Base-by-base conservation (phyloP, 2,113 vertebrate genomes). In the Dicerorhinus sumatrensis region DNA sequence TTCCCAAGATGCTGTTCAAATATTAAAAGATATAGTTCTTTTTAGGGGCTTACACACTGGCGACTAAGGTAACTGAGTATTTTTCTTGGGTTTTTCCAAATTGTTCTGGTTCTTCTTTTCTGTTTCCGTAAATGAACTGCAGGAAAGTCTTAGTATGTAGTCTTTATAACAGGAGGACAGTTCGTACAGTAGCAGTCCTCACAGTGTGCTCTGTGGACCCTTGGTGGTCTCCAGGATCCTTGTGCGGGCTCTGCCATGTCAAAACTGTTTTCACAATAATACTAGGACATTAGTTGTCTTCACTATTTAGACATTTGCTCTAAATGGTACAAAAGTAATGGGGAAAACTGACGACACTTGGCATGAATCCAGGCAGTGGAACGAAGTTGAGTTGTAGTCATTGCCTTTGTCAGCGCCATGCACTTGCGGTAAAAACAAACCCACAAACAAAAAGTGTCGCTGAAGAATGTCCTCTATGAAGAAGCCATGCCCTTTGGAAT, bases 41-140 rank as follows among this genome's bases (percentile, higher is more conserved):
- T 90, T 48, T 62, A 76, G 18, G 23, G 7, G 13, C 6, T 82
- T 82, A 36, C n/a, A 25, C 13, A 54, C 13, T 82, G 39, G 60
- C 2, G 14, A 51, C 79, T 90, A 67, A 60, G 7, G 20, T 85
- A 77, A 76, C 62, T 69, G 51, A 80, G 21, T n/a, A 42, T 93
- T 67, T 93, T 80, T 73, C 63, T 67, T 67, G 48, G 42, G 9
- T 69, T 86, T 97, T 81, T 16, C 23, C 25, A 69, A 82, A 63
- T 94, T 62, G 76, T 76, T 86, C 29, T 80, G 54, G 31, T 83
- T 83, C 29, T 51, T 39, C 27, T 83, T 85, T 87, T 87, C 42
- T 60, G 31, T 86, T 75, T 80, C 86, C 81, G 27, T 81, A 93
- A 89, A 73, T 90, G 33, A 84, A 75, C 58, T 90, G 81, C 29